Conservation (phyloP, 2,888 invertebrate species). For the Beris chalybata region DNA sequence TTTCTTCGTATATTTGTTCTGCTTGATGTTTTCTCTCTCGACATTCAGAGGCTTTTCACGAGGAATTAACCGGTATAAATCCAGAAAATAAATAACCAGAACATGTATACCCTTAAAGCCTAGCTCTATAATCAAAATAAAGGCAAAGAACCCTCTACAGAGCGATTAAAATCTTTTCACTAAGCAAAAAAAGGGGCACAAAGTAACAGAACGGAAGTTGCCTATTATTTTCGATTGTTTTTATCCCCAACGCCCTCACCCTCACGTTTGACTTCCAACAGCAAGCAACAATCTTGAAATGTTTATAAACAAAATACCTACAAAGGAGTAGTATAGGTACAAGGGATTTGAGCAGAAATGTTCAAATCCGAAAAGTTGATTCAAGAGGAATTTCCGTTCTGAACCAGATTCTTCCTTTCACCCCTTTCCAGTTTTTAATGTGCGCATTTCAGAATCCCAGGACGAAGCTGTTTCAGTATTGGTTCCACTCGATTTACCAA, state of each 20-base stretch:
- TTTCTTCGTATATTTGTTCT: too few species aligned
- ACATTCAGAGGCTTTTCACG: too few species aligned
- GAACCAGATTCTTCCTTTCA: too few species aligned
- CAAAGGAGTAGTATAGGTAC: too few species aligned
- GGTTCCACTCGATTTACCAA: constrained; percentile 27
- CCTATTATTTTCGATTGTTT: constrained; percentile 31
- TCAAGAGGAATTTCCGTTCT: constrained; percentile 23
- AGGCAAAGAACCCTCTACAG: constrained; percentile 12
- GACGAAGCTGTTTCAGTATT: not conserved
- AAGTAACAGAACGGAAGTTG: constrained; percentile 30
- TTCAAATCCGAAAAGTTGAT: constrained; percentile 28
- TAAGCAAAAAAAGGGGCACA: constrained; percentile 4
- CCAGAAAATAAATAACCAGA: too few species aligned
- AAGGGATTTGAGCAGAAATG: constrained; percentile 7
- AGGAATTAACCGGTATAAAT: too few species aligned
- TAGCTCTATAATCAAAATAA: not conserved
- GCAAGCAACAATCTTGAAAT: too few species aligned
- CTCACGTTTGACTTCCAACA: not conserved
- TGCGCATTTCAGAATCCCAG: too few species aligned
- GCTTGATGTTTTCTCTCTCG: too few species aligned
- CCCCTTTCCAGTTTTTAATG: too few species aligned
- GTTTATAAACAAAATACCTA: too few species aligned
- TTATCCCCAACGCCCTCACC: not conserved
- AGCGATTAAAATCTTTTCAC: constrained; percentile 25
- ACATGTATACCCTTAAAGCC: too few species aligned